These are phyloP conservation scores for Colinus virginianus DNA, from an alignment of 2,113 vertebrate species.

Conservation along the genomic window DNA sequence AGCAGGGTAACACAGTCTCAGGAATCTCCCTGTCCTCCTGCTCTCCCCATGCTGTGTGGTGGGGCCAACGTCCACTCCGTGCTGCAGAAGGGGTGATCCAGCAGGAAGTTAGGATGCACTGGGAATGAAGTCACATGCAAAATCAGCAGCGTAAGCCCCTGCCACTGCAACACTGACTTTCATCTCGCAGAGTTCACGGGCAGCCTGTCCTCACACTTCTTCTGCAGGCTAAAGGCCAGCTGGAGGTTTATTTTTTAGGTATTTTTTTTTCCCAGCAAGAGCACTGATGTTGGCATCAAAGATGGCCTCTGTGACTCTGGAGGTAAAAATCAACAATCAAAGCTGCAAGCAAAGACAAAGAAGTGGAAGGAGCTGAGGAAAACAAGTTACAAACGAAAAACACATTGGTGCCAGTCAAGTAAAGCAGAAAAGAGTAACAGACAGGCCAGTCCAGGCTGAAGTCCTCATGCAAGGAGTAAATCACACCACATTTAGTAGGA, in stretches of 20 bases:
- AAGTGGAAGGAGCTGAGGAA: constrained; percentile 67
- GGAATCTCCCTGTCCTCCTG: background rate
- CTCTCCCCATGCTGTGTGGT: accelerated
- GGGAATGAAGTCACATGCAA: constrained; percentile 59
- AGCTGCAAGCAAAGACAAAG: constrained; percentile 68
- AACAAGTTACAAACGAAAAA: constrained; percentile 39
- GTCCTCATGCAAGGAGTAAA: constrained; percentile 45
- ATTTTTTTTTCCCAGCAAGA: constrained; percentile 35
- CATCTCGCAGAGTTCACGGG: constrained; percentile 49
- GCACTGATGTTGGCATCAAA: constrained; percentile 58
- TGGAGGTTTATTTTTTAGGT: constrained; percentile 4
- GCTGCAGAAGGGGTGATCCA: constrained; percentile 43
- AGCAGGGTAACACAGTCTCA: constrained; percentile 3
- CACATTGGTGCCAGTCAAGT: background rate
- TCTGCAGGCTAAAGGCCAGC: constrained; percentile 50
- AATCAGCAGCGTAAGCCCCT: constrained; percentile 23
- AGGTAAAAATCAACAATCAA: constrained; percentile 73
- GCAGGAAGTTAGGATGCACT: constrained; percentile 47
- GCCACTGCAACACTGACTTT: constrained; percentile 44
- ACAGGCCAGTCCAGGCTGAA: constrained; percentile 45
- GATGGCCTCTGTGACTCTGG: constrained; percentile 67
- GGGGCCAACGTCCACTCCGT: background rate
- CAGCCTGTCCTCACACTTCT: constrained; percentile 54
- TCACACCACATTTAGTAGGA: background rate
- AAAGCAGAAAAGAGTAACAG: constrained; percentile 32